Percentiles rank a stretch among this genome's conserved stretches.
phyloP scores from a whole-genome alignment of 2,797 vertebrate genomes.

The Oceanodroma leucorhoa region DNA sequence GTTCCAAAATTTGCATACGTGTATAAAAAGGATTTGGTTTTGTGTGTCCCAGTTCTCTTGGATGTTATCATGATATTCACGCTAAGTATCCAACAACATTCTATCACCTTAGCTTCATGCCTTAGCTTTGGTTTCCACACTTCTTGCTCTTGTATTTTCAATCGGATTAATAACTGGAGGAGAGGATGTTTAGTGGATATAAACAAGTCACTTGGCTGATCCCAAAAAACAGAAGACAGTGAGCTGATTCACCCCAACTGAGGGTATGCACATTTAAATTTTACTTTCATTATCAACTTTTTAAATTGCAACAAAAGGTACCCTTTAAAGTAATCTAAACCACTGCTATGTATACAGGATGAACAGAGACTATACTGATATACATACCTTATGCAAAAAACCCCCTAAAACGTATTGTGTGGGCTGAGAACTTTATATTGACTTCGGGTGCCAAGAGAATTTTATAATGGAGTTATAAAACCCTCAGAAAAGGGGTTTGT shows the following conservation, averaged over 20 bases:
- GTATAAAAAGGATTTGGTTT: background rate
- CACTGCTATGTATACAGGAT: background rate
- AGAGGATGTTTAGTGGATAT: background rate
- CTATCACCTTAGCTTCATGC: background rate
- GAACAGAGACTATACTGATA: constrained; percentile 4
- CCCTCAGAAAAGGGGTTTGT: constrained; percentile 46
- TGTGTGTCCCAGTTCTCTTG: background rate
- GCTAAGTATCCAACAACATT: background rate
- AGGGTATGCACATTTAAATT: constrained; percentile 5
- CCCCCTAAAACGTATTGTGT: constrained; percentile 12
- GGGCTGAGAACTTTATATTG: constrained; percentile 54
- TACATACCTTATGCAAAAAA: background rate
- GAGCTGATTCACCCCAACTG: background rate
- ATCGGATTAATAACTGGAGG: background rate
- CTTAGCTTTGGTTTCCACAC: background rate
- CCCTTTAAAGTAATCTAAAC: background rate
- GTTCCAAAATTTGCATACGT: background rate
- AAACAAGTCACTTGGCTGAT: background rate
- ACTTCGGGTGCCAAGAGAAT: constrained; percentile 58
- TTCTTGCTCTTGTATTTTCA: background rate
- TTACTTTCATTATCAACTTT: background rate
- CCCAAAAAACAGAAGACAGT: background rate
- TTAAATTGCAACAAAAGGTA: background rate
- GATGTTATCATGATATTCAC: background rate
- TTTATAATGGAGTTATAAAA: constrained; percentile 71